These are phyloP conservation scores for Tachypleus tridentatus DNA, from an alignment of 1,140 invertebrate genomes.

Conservation along the genomic window DNA sequence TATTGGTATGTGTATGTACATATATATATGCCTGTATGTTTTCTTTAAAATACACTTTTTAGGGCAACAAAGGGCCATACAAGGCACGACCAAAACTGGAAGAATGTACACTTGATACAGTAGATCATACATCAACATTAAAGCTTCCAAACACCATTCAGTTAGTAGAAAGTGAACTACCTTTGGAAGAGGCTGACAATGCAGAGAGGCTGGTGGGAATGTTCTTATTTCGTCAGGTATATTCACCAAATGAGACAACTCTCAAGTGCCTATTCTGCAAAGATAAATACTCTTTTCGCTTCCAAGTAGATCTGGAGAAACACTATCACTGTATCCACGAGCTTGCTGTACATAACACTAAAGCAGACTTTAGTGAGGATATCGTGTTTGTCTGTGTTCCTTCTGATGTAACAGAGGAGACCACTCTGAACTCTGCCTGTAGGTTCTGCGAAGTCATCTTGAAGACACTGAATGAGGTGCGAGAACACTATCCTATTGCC, in stretches of 20 bases:
- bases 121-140: slow-evolving; percentile 17
- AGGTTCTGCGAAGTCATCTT: slow-evolving; percentile 25
- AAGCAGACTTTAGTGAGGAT: slow-evolving; percentile 27
- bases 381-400: slow-evolving; percentile 28
- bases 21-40: no score
- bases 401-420: slow-evolving; percentile 19
- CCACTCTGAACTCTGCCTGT: slow-evolving; percentile 23
- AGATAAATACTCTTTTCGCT: slow-evolving; percentile 21
- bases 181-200: slow-evolving; percentile 22
- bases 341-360: slow-evolving; percentile 20
- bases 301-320: slow-evolving; percentile 27
- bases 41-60: no score
- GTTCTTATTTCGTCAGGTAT: slow-evolving; percentile 26
- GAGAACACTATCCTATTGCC: slow-evolving; percentile 22
- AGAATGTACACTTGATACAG: slow-evolving; percentile 22
- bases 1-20: no score
- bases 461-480: slow-evolving; percentile 24
- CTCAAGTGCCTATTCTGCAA: slow-evolving; percentile 25
- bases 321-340: slow-evolving; percentile 27
- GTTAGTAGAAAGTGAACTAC: slow-evolving; percentile 26
- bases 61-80: slow-evolving; percentile 7
- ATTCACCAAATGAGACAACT: slow-evolving; percentile 22
- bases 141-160: slow-evolving; percentile 27
- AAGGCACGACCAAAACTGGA: slow-evolving; percentile 18
- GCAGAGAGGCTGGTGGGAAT: slow-evolving; percentile 20